phyloP scores from a whole-genome alignment of 2,888 invertebrate species.

The Lithophane socia region DNA sequence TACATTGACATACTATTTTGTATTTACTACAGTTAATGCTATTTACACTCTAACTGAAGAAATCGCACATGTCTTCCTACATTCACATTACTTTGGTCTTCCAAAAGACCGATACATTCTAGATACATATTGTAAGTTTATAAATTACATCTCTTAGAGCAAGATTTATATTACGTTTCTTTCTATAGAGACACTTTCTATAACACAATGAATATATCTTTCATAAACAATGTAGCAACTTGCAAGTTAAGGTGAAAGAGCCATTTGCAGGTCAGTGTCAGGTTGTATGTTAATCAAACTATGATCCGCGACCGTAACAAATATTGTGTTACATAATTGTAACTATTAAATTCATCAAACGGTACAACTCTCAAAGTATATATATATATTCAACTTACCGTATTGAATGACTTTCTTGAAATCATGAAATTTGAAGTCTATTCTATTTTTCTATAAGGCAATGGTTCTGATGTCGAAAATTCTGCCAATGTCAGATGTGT shows the following conservation, averaged over 20 bases:
- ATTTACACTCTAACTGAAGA: conserved; percentile 49
- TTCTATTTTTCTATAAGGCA: too few species aligned
- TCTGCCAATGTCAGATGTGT: too few species aligned
- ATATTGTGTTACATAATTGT: too few species aligned
- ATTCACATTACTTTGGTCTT: conserved; percentile 12
- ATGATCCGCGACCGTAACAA: too few species aligned
- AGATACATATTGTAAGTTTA: background rate
- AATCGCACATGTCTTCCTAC: conserved; percentile 18
- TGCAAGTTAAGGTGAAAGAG: background rate
- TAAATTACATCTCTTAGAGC: conserved; percentile 9
- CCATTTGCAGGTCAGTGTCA: background rate
- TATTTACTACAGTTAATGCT: conserved; percentile 44
- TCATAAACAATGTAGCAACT: background rate
- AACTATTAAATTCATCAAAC: too few species aligned
- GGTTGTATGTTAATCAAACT: too few species aligned
- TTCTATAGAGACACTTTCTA: background rate
- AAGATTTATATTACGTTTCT: background rate
- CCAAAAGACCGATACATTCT: background rate
- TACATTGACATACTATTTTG: conserved; percentile 37
- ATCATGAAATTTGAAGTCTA: too few species aligned
- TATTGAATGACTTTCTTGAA: too few species aligned
- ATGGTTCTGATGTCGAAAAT: too few species aligned
- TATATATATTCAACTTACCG: too few species aligned
- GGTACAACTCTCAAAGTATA: too few species aligned
- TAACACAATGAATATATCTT: background rate